Evolutionary conservation across 2,888 invertebrate species (phyloP), one percentile per base, ranked within the genome.

Genomic region (Philaethria dido): DNA sequence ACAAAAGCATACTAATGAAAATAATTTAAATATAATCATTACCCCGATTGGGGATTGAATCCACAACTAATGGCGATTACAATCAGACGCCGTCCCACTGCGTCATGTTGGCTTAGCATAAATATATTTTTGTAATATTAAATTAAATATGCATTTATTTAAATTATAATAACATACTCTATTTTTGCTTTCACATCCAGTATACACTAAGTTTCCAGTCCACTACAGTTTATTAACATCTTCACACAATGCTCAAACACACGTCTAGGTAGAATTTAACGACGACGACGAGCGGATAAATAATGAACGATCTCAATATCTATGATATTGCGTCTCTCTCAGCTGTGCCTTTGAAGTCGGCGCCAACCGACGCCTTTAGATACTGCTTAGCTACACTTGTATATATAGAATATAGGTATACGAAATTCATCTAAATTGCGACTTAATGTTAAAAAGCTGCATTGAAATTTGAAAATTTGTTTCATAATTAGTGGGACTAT

Each of bases 281-380:
- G 55, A 57, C 55, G 55, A 44, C 18, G 39, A 61, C 52, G 55
- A 66, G 39, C 18, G 54, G 62, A 66, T 62, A 66, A 66, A 57
- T 66, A 66, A 66, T 62, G 66, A 66, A 57, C 62, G 66, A 66
- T 62, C 62, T 45, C 62, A 66, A 62, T 62, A 66, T 66, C 55
- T 66, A 54, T 55, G 47, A 66, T 66, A 66, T 57, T 62, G 48
- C 62, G 66, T 66, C 66, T 42, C 54, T 62, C 44, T 48, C 66
- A 62, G 39, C 42, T 62, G 55, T 18, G 47, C 64, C 64, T 68
- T 68, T 68, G 68, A 68, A 57, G 68, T 68, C 55, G 63, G 59
- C 63, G 67, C 63, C 60, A 55, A 63, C 42, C 62, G 47, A 47
- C 62, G 25, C 22, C 52, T 54, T 54, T 42, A 62, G 36, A 42